Conservation (phyloP, 2,113 vertebrate genomes). For the Quiscalus mexicanus region DNA sequence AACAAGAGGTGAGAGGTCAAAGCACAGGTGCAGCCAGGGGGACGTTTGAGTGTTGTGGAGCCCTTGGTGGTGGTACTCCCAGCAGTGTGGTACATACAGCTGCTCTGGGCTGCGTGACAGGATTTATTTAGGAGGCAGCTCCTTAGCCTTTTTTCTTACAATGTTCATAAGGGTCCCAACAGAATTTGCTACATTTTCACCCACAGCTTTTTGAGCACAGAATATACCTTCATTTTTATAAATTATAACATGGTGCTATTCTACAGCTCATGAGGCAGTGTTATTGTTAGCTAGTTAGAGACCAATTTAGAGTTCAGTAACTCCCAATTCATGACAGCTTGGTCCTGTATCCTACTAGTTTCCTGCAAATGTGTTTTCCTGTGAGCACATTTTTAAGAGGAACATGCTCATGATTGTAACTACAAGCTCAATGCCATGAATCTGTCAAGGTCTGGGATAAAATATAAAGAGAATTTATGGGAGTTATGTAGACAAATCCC, state of each 20-base stretch:
- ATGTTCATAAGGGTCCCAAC: not conserved
- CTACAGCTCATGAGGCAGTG: not conserved
- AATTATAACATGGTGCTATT: not conserved
- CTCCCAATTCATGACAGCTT: not conserved
- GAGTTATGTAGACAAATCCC: constrained; percentile 4
- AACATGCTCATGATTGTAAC: not conserved
- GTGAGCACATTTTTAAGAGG: not conserved
- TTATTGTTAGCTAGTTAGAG: not conserved
- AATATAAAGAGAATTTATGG: not conserved
- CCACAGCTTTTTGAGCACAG: not conserved
- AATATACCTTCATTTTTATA: not conserved
- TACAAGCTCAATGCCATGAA: not conserved
- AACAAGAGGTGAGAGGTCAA: not conserved
- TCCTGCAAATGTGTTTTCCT: not conserved
- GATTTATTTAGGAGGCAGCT: not conserved
- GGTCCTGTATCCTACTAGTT: not conserved
- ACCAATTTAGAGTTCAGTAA: not conserved
- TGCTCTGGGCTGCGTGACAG: not conserved
- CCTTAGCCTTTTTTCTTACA: not conserved
- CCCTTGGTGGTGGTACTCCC: not conserved
- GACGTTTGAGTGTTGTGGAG: not conserved
- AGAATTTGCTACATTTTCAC: not conserved
- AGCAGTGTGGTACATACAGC: not conserved
- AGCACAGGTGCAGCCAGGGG: not conserved
- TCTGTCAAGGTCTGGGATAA: constrained; percentile 29